These are phyloP conservation scores for Poeciliopsis retropinna DNA, from an alignment of 2,113 vertebrate species.

Conservation along the genomic window DNA sequence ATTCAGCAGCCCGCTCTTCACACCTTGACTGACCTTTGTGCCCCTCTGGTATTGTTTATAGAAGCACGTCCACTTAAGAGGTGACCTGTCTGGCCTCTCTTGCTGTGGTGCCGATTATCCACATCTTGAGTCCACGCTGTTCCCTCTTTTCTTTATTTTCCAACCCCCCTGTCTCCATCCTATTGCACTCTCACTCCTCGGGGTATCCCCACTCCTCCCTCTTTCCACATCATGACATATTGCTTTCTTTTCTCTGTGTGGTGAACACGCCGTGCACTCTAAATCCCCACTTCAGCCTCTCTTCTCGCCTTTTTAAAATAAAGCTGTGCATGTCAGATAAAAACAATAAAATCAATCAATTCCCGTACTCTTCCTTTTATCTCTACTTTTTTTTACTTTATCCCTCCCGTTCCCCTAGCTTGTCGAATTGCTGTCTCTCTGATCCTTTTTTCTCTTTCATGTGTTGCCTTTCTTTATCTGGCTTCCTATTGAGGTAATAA, in stretches of 20 bases:
- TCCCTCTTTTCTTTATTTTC: slow-evolving; percentile 38
- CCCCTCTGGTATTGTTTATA: slow-evolving; percentile 71
- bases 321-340: slow-evolving; percentile 51
- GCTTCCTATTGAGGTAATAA: slow-evolving; percentile 67
- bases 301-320: slow-evolving; percentile 47
- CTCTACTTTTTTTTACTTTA: slow-evolving; percentile 50
- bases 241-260: slow-evolving; percentile 24
- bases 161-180: slow-evolving; percentile 5
- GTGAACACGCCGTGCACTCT: slow-evolving; percentile 21
- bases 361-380: slow-evolving; percentile 57
- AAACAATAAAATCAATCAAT: slow-evolving; percentile 62
- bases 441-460: slow-evolving; percentile 69
- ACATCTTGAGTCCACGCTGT: slow-evolving; percentile 70
- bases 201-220: slow-evolving; percentile 22
- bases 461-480: slow-evolving; percentile 57
- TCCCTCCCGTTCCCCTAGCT: slow-evolving; percentile 38
- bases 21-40: slow-evolving; percentile 66
- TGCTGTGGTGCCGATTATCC: slow-evolving; percentile 64
- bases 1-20: slow-evolving; percentile 66
- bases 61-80: slow-evolving; percentile 73
- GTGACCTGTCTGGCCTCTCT: slow-evolving; percentile 59
- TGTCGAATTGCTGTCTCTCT: slow-evolving; percentile 51
- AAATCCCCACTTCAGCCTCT: slow-evolving; percentile 12
- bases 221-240: slow-evolving; percentile 38
- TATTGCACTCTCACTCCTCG: slow-evolving; percentile 36